A percentile compares a stretch with the other conserved stretches of the same genome.
Conservation (phyloP, 2,113 vertebrate genomes). For the Oceanites oceanicus region DNA sequence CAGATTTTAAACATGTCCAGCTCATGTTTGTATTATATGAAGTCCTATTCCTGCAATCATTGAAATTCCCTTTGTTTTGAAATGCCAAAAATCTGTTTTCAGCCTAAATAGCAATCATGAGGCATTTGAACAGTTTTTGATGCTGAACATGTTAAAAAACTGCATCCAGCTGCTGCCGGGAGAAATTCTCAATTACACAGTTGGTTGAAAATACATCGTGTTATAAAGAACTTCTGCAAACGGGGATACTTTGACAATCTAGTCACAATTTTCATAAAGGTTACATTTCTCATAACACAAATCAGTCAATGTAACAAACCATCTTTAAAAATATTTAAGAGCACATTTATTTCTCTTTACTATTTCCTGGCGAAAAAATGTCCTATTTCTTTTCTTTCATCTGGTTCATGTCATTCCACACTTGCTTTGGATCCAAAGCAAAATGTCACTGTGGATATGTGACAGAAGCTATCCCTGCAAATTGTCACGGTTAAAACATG, state of each 20-base stretch:
- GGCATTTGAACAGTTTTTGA: constrained; percentile 32
- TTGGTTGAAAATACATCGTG: constrained; percentile 3
- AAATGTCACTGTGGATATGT: not conserved
- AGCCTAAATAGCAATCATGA: constrained; percentile 35
- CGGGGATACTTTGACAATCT: not conserved
- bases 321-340: not conserved
- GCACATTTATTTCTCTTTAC: not conserved
- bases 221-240: not conserved
- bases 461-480: not conserved
- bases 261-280: not conserved
- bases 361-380: not conserved
- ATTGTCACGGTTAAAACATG: not conserved
- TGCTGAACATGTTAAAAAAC: constrained; percentile 40
- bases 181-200: constrained; percentile 63
- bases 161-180: constrained; percentile 45
- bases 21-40: not conserved
- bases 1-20: not conserved
- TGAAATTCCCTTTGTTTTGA: constrained; percentile 16
- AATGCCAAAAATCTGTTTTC: constrained; percentile 33
- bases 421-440: not conserved
- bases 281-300: not conserved
- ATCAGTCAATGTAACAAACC: not conserved
- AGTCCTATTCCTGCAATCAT: not conserved
- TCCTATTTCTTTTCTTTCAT: not conserved
- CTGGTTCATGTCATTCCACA: not conserved